Base-by-base conservation (phyloP, 2,888 invertebrate species). In the Erpobdella octoculata region DNA sequence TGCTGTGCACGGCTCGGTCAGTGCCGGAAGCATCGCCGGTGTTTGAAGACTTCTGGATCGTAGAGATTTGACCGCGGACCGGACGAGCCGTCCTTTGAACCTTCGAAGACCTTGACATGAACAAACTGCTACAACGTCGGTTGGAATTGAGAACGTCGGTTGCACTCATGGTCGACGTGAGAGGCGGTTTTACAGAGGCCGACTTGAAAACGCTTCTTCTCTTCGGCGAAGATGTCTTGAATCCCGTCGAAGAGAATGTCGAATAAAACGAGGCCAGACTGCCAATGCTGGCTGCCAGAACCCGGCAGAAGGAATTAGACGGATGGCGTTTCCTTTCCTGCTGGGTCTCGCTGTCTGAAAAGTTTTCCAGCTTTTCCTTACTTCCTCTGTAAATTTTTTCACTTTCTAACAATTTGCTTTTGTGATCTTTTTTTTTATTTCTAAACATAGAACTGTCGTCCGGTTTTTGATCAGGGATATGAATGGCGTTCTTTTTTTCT, bases 251-350 rank as follows among this genome's bases (percentile, higher is more conserved):
- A 31, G 67, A 67, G 25, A 67, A 38, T n/a, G 41, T 41, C 18
- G 67, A 67, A 15, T 67, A 67, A 18, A 67, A 53, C 6, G 53
- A 53, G 9, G 53, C 53, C 53, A 53, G 25, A 8, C 21, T 67
- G 46, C 67, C 41, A 33, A 67, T 67, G 46, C 67, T 67, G 21
- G 67, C 46, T 21, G 67, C 67, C 5, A 67, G 38, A n/a, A 28
- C 25, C 15, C 46, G 21, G 31, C 67, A 67, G 25, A 67, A 67
- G 31, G 41, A 41, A 28, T 53, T 53, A 21, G 53, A 18, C 53
- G 53, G 1, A 6, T 21, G 21, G 1, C 53, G 53, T 28, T 53
- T 53, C 15, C 28, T 53, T 1, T 53, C 53, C 18, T 33, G 41
- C 18, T 33, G 41, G 25, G 41, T 25, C 28, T 67, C 67, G 12